Conservation (phyloP, 1,140 invertebrate species). For the Euwallacea fornicatus region DNA sequence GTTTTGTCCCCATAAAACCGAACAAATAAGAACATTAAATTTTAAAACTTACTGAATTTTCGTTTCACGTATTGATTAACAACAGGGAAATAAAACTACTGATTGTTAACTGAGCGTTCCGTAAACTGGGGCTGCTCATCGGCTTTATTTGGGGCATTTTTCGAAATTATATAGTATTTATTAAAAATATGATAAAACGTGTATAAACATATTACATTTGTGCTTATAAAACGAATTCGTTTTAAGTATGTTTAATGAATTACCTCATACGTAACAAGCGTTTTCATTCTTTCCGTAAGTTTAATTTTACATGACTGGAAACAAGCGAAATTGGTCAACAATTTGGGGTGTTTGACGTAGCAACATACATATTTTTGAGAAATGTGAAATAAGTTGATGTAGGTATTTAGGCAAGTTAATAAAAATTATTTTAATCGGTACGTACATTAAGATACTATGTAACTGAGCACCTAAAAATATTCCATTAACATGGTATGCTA, state of each 20-base stretch:
- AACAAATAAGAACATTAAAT: no score
- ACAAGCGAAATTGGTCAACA: constrained; percentile 2
- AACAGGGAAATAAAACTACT: background rate
- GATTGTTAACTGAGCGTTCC: constrained; percentile 13
- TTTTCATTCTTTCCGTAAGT: constrained; percentile 39
- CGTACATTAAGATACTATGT: no score
- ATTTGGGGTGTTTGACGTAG: background rate
- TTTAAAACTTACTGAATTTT: no score
- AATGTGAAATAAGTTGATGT: no score
- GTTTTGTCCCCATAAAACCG: no score
- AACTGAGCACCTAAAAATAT: no score
- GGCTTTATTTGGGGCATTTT: constrained; percentile 34
- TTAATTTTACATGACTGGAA: constrained; percentile 3
- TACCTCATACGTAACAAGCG: constrained; percentile 31
- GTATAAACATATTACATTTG: constrained; percentile 52
- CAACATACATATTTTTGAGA: background rate
- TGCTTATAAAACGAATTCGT: constrained; percentile 50
- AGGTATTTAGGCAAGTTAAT: no score
- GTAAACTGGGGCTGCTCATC: constrained; percentile 19
- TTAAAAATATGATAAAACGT: constrained; percentile 53
- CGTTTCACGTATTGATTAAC: no score
- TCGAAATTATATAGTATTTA: constrained; percentile 46
- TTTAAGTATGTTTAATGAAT: constrained; percentile 25
- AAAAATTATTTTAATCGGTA: no score
- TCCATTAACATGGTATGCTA: no score